A percentile compares a stretch with the other conserved stretches of the same genome.
Conservation (phyloP, 2,888 invertebrate genomes). For the Reticulitermes lucifugus region DNA sequence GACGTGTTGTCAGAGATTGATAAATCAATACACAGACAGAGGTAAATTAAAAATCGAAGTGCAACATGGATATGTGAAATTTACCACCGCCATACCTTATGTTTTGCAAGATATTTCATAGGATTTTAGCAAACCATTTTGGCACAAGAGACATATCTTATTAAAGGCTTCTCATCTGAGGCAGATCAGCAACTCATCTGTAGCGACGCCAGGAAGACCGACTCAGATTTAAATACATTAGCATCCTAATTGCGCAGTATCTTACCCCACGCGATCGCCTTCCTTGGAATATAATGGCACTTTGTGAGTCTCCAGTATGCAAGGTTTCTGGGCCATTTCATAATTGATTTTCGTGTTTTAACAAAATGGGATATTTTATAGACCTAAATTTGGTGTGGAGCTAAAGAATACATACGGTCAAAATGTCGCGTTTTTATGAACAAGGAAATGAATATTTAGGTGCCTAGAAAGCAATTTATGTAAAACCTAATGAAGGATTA, state of each 20-base stretch:
- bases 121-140: background rate
- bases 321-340: background rate
- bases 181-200: background rate
- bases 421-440: too few species aligned
- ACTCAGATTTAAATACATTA: conserved; percentile 1
- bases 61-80: background rate
- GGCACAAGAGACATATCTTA: background rate
- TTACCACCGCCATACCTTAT: background rate
- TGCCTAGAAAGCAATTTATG: too few species aligned
- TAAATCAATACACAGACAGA: too few species aligned
- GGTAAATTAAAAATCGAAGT: background rate
- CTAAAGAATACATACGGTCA: too few species aligned
- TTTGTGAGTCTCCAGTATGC: background rate
- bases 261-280: background rate
- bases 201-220: background rate
- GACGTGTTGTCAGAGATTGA: too few species aligned
- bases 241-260: conserved; percentile 22
- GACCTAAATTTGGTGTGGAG: too few species aligned
- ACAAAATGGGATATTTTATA: background rate
- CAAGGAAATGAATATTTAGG: too few species aligned
- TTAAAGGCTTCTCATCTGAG: background rate
- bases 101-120: background rate
- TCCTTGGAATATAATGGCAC: background rate
- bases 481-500: too few species aligned
- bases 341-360: background rate